Conservation (phyloP, 2,797 vertebrate species). For the Gallinago stenura region DNA sequence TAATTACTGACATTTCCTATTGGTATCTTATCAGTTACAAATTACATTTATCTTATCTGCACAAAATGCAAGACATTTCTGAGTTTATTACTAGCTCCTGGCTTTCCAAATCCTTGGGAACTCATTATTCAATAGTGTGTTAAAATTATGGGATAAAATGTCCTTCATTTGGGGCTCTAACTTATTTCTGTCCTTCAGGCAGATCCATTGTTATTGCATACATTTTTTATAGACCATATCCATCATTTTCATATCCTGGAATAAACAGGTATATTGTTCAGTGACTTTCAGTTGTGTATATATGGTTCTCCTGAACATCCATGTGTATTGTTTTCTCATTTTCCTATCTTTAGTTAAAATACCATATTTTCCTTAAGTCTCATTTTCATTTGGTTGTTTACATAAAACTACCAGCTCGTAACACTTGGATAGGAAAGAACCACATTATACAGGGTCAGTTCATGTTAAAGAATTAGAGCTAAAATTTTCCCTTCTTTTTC, state of each 20-base stretch:
- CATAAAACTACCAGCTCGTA: neutral
- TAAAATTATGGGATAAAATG: neutral
- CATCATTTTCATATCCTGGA: neutral
- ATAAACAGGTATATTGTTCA: neutral
- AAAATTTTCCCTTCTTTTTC: neutral
- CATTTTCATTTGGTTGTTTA: neutral
- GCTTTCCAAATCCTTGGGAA: neutral
- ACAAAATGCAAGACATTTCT: constrained; percentile 9
- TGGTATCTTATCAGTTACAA: neutral
- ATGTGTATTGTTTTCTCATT: neutral
- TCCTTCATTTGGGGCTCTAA: neutral
- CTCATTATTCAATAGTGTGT: neutral
- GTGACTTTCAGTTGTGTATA: neutral
- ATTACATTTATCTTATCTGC: neutral
- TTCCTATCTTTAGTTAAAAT: neutral
- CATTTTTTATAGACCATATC: neutral
- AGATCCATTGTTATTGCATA: neutral
- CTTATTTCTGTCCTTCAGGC: neutral
- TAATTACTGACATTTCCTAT: neutral
- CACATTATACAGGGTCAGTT: neutral
- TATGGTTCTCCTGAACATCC: neutral
- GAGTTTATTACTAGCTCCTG: neutral
- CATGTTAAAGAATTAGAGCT: neutral
- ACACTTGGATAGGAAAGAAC: neutral
- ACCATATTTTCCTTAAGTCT: neutral